Evolutionary conservation across 1,140 invertebrate species (phyloP), one percentile per base, ranked within the genome.

Genomic region (Mamestra configurata): DNA sequence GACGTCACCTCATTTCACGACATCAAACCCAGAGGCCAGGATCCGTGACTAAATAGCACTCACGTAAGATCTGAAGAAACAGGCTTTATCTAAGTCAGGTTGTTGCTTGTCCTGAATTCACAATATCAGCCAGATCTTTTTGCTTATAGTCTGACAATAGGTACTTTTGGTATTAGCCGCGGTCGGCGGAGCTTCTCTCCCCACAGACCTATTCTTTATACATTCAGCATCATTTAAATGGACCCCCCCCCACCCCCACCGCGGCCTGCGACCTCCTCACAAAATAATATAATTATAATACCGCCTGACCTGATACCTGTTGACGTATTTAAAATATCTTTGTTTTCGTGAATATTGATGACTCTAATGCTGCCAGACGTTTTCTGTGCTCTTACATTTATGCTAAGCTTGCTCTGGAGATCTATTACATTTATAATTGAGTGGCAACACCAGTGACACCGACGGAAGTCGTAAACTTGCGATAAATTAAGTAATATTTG

Each of bases 141-240:
- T n/a, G n/a, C n/a, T n/a, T n/a, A n/a, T n/a, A n/a, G 40, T 49
- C 15, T 49, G 43, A 11, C 43, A 49, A 49, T 15, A 49, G n/a
- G 2, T 31, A 31, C 15, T n/a, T 11, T 43, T 13, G 13, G 40
- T 11, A n/a, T 43, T 11, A 43, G 11, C 11, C 11, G 10, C 8
- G 10, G 40, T 10, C 11, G 40, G 8, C 11, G 40, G 11, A 13
- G 10, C 43, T 31, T 1, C 27, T 31, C 27, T 31, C 27, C 1
- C 15, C 11, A 15, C 43, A 15, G 43, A 1, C 43, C n/a, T 40
- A 31, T 11, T 20, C 35, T 40, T 64, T 64, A 64, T 64, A 40
- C 59, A 64, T 64, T 64, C 59, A 40, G n/a, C 35, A 64, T 40
- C n/a, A 64, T 64, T 64, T 64, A 40, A 40, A 37, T 64, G 31